A percentile compares a stretch with the other conserved stretches of the same genome.
Conservation (phyloP, 1,140 invertebrate species). For the Meloidogyne hapla region DNA sequence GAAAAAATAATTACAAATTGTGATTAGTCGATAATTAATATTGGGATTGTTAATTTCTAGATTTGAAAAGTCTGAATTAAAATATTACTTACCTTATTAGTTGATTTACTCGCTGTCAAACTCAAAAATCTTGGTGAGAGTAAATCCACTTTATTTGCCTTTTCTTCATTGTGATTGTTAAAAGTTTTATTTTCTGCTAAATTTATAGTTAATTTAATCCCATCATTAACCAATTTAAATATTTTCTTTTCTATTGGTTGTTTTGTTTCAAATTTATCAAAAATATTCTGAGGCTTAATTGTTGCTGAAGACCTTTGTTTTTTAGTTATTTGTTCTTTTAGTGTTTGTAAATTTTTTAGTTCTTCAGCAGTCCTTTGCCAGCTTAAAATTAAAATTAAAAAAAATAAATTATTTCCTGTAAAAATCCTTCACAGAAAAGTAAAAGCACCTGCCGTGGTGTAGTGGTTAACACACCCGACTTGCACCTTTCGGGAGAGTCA, state of each 20-base stretch:
- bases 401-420: background rate
- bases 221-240: constrained; percentile 15
- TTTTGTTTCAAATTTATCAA: background rate
- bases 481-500: too few species aligned
- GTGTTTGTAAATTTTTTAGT: background rate
- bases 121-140: constrained; percentile 32
- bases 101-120: constrained; percentile 6
- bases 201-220: constrained; percentile 2
- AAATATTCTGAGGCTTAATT: background rate
- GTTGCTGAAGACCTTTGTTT: background rate
- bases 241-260: background rate
- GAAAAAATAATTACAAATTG: too few species aligned
- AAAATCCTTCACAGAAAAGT: too few species aligned
- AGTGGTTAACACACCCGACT: too few species aligned
- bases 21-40: too few species aligned
- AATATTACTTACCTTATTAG: background rate
- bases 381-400: background rate
- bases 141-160: constrained; percentile 7
- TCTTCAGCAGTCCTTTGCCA: background rate
- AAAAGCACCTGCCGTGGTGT: too few species aligned
- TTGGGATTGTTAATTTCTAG: too few species aligned
- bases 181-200: background rate
- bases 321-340: constrained; percentile 10
- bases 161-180: background rate
- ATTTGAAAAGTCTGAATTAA: too few species aligned